phyloP scores from a whole-genome alignment of 2,797 vertebrate genomes.

The Leuciscus waleckii region DNA sequence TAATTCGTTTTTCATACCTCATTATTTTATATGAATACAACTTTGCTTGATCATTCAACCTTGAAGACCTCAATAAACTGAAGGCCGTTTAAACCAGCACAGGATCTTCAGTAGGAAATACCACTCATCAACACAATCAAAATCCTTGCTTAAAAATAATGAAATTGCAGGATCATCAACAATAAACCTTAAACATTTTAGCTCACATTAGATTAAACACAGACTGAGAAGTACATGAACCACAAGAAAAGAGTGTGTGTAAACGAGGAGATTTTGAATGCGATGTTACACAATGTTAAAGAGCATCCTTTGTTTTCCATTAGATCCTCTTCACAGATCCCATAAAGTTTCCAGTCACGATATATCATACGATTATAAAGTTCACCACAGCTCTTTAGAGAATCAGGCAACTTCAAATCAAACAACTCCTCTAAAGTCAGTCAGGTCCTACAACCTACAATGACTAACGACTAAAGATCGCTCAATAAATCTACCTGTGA shows the following conservation, averaged over 20 bases:
- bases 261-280: neutral
- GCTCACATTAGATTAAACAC: neutral
- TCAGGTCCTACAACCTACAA: neutral
- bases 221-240: neutral
- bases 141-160: neutral
- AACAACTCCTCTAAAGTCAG: constrained; percentile 25
- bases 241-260: neutral
- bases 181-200: neutral
- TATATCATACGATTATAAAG: constrained; percentile 10
- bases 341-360: neutral
- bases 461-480: constrained; percentile 18
- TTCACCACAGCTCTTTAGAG: neutral
- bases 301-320: constrained; percentile 6
- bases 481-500: constrained; percentile 28
- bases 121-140: neutral
- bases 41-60: neutral
- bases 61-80: neutral
- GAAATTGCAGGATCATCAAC: neutral
- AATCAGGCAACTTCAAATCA: constrained; percentile 14
- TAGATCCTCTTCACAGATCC: neutral
- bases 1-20: neutral
- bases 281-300: neutral
- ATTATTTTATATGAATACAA: neutral
- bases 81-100: neutral
- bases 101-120: neutral